Evolutionary conservation across 1,140 invertebrate species (phyloP), one percentile per base, ranked within the genome.

Genomic region (Euura lappo): DNA sequence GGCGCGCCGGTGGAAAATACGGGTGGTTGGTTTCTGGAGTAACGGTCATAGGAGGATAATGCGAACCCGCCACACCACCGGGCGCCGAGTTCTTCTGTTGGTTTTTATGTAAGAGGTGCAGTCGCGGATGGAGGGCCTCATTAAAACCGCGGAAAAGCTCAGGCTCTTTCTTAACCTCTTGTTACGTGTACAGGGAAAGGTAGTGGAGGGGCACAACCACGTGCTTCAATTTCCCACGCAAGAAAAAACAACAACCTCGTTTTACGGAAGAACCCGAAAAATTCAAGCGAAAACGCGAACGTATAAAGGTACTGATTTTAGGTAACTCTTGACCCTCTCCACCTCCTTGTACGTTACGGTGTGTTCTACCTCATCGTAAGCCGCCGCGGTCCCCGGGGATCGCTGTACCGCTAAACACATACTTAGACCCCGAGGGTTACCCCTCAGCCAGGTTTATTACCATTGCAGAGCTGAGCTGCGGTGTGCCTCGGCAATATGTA

Each of bases 321-420:
- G 51, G 51, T 60, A 8, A 60, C 51, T n/a, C 51, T 60, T 60
- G 51, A 60, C 44, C 10, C 66, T 68, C 6, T 28, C 66, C 6
- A 28, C n/a, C 65, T 75, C 77, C 74, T 75, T 74, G 72, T 79
- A 69, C 71, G 74, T n/a, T 28, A 60, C 28, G 28, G 28, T 28
- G 28, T 28, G 28, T 28, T 28, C 28, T 28, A 28, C 77, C 72
- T 82, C 75, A 78, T 28, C 28, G 28, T 28, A 71, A 75, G 78
- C 77, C 75, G 28, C 76, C 69, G 65, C 68, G 72, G 76, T 76
- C 80, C 75, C 70, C 68, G 71, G 78, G 78, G 77, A 82, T 77
- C 76, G 78, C 72, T 74, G 13, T 60, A 78, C 71, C 77, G 80
- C 77, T 83, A 83, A 83, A 83, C 79, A 81, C 75, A 73, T 74